phyloP scores from a whole-genome alignment of 2,113 vertebrate species.

The Brachyistius frenatus region DNA sequence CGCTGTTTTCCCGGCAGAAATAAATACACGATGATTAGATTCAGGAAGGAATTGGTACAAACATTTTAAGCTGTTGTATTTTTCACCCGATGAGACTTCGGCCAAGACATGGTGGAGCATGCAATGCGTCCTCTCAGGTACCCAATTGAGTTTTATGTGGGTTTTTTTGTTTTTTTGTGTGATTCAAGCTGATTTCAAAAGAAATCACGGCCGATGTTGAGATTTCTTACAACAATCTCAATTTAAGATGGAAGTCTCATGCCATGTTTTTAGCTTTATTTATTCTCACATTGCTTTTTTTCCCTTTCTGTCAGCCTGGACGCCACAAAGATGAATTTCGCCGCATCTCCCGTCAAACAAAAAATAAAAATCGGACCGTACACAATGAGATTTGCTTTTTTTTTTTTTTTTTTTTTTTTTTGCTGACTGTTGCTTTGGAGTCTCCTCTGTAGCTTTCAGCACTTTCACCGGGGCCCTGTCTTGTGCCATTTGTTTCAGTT shows the following conservation, averaged over 20 bases:
- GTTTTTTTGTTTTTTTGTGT: too few relatives aligned
- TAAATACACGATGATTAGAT: too few relatives aligned
- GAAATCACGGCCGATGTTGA: too few relatives aligned
- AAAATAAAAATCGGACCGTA: conserved; percentile 20
- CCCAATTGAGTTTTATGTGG: too few relatives aligned
- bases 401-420: neutral
- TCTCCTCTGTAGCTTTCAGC: conserved; percentile 50
- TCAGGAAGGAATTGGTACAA: too few relatives aligned
- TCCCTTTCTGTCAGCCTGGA: conserved; percentile 2
- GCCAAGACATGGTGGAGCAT: too few relatives aligned
- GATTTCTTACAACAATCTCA: neutral
- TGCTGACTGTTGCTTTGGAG: conserved; percentile 41
- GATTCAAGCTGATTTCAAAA: too few relatives aligned
- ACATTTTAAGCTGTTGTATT: too few relatives aligned
- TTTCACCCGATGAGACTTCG: too few relatives aligned
- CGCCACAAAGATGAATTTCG: conserved; percentile 4
- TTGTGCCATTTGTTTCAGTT: conserved; percentile 75
- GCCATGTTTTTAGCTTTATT: neutral
- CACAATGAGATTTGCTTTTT: conserved; percentile 36
- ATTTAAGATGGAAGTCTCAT: neutral
- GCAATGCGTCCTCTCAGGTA: too few relatives aligned
- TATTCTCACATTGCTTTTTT: neutral
- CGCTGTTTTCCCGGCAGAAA: too few relatives aligned
- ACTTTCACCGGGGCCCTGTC: conserved; percentile 40
- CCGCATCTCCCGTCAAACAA: conserved; percentile 15